Evolutionary conservation across 2,113 vertebrate genomes (phyloP), one percentile per base, ranked within the genome.

Genomic region (Esox niger): DNA sequence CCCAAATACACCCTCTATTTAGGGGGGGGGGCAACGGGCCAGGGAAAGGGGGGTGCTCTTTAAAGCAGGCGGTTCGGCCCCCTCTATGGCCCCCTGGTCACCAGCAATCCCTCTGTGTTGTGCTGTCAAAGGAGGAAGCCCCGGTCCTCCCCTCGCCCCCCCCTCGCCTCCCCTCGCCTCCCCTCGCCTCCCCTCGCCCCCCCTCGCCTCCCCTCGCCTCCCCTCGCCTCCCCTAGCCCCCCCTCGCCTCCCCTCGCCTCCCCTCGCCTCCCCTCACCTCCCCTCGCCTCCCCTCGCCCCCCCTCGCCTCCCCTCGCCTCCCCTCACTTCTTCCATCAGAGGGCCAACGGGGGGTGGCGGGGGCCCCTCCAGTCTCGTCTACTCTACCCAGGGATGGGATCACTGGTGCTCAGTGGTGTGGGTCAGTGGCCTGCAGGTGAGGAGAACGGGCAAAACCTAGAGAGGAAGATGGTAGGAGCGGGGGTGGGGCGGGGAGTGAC

Each of bases 51-150:
- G 81, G 88, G 61, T 82, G 69, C 68, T 57, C 79, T 84, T 80
- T 82, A 87, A 86, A 86, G 82, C 75, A 58, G 69, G 81, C 82
- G 79, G 82, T 79, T 69, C 43, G 1, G 74, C 67, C 83, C 85
- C 81, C 65, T 80, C 68, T 47, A 72, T 74, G 80, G 82, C 81
- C 85, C 83, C 83, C 76, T 87, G 84, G 86, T 88, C 88, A 90
- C 87, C 87, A 89, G 87, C 84, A 88, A 74, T 82, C 77, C 73
- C 75, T 82, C 74, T 85, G 84, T 89, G 81, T 86, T 81, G 86
- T 79, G 80, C 84, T 88, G 88, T 90, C 89, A 88, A 79, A 82
- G 17, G 76, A 62, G 76, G 86, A 71, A 27, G 74, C 78, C 73
- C 84, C 70, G 66, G 72, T n/a, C n/a, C n/a, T n/a, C n/a, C n/a